These are phyloP conservation scores for Platyrinchus mystaceus DNA, from an alignment of 2,797 vertebrate genomes.

Conservation along the genomic window DNA sequence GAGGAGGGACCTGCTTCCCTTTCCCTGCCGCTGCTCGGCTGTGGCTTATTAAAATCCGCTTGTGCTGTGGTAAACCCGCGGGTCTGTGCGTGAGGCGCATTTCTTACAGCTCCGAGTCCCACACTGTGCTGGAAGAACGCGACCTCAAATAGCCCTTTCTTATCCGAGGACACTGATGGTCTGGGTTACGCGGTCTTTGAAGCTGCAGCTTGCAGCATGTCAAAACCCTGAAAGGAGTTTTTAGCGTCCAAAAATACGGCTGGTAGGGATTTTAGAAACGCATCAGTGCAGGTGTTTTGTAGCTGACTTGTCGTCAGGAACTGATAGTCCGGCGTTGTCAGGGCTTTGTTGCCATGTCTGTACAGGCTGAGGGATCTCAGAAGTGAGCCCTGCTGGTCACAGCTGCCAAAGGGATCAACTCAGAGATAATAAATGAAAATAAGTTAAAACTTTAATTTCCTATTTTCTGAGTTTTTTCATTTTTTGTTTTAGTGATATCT, in stretches of 20 bases:
- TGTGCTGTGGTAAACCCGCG: neutral
- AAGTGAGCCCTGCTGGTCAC: neutral
- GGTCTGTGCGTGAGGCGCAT: neutral
- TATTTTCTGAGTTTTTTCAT: neutral
- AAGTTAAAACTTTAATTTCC: neutral
- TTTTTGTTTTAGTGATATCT: neutral
- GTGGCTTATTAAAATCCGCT: accelerated
- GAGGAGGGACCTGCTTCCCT: neutral
- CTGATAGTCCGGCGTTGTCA: neutral
- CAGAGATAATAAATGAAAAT: neutral
- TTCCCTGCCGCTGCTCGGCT: neutral
- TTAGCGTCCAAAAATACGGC: neutral
- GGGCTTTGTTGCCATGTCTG: neutral
- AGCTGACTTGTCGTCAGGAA: neutral
- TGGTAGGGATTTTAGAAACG: neutral
- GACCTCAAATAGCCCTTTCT: neutral
- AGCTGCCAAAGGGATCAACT: neutral
- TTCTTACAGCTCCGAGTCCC: neutral
- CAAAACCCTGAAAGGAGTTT: neutral
- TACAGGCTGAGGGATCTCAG: neutral
- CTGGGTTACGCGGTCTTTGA: neutral
- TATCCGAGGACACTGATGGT: accelerated
- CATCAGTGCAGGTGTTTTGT: neutral
- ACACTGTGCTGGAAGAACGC: neutral
- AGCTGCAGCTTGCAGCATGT: neutral